Percentiles rank a stretch among this genome's conserved stretches.
Evolutionary conservation across 2,113 vertebrate species (phyloP).

Genomic region (Marmota flaviventris): DNA sequence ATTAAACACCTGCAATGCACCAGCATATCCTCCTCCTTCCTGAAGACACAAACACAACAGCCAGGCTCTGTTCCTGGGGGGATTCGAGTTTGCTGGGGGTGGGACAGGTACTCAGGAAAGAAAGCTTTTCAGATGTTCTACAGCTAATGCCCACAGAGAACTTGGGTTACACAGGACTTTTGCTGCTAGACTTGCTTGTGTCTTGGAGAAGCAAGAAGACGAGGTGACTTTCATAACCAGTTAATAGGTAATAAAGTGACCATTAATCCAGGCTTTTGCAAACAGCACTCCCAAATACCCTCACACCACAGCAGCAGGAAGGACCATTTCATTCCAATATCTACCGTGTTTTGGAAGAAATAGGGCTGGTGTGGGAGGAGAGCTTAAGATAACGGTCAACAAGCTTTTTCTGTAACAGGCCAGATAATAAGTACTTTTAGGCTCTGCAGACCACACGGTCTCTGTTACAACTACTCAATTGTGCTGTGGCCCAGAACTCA

Average conservation of each 20-base stretch:
- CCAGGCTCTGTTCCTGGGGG: background rate
- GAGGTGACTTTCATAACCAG: background rate
- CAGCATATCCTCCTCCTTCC: background rate
- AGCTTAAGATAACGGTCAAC: background rate
- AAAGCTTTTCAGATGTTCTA: background rate
- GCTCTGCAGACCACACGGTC: background rate
- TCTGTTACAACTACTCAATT: background rate
- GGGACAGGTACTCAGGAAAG: background rate
- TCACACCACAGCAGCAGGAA: background rate
- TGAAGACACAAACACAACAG: background rate
- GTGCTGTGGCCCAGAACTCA: background rate
- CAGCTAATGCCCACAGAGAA: background rate
- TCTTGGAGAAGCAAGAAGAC: background rate
- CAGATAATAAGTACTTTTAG: background rate
- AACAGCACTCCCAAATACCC: background rate
- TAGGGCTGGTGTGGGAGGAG: background rate
- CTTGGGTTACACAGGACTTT: rapidly evolving
- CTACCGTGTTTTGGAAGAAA: background rate
- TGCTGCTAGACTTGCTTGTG: background rate
- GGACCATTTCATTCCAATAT: background rate
- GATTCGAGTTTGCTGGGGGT: too few relatives aligned
- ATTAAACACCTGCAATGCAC: background rate
- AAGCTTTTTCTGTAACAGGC: background rate
- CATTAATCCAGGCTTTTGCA: background rate
- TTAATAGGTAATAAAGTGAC: constrained; percentile 2